A percentile compares a stretch with the other conserved stretches of the same genome.
phyloP scores from a whole-genome alignment of 2,113 vertebrate species.

The Clinocottus analis region DNA sequence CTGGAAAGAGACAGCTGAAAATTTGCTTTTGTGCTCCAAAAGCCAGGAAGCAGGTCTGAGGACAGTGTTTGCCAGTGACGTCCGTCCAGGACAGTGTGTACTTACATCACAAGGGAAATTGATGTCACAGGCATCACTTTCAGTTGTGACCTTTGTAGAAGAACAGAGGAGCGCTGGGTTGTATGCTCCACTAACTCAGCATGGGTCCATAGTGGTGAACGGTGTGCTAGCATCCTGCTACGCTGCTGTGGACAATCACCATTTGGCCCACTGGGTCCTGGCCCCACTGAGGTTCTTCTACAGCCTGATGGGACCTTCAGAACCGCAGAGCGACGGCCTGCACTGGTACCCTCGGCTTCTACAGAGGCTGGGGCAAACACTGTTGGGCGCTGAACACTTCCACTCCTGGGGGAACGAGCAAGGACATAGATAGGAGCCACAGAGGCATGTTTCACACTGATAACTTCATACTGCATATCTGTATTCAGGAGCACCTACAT shows the following conservation, averaged over 20 bases:
- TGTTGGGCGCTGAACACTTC: slow-evolving; percentile 90
- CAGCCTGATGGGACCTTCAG: slow-evolving; percentile 80
- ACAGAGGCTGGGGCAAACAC: slow-evolving; percentile 86
- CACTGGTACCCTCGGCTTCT: slow-evolving; percentile 96
- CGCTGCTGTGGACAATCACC: slow-evolving; percentile 89
- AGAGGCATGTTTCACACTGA: slow-evolving; percentile 42
- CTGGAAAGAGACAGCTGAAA: slow-evolving; percentile 8
- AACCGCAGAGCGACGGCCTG: slow-evolving; percentile 84
- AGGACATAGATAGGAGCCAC: slow-evolving; percentile 65
- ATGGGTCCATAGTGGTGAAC: slow-evolving; percentile 93
- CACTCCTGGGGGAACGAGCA: slow-evolving; percentile 87
- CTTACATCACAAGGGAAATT: slow-evolving; percentile 67
- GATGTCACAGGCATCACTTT: slow-evolving; percentile 70
- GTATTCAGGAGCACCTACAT: slow-evolving; percentile 46
- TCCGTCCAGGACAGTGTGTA: slow-evolving; percentile 90
- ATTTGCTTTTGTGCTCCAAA: not conserved
- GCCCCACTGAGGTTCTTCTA: slow-evolving; percentile 90
- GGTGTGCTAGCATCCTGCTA: slow-evolving; percentile 95
- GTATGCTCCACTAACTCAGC: slow-evolving; percentile 92
- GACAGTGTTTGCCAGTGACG: slow-evolving; percentile 90
- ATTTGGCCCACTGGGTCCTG: slow-evolving; percentile 90
- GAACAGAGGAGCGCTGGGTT: slow-evolving; percentile 82
- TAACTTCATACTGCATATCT: slow-evolving; percentile 25
- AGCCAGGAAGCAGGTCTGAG: slow-evolving; percentile 63
- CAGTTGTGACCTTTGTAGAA: slow-evolving; percentile 82